These are phyloP conservation scores for Brienomyrus longianalis DNA, from an alignment of 2,113 vertebrate genomes.

Conservation along the genomic window DNA sequence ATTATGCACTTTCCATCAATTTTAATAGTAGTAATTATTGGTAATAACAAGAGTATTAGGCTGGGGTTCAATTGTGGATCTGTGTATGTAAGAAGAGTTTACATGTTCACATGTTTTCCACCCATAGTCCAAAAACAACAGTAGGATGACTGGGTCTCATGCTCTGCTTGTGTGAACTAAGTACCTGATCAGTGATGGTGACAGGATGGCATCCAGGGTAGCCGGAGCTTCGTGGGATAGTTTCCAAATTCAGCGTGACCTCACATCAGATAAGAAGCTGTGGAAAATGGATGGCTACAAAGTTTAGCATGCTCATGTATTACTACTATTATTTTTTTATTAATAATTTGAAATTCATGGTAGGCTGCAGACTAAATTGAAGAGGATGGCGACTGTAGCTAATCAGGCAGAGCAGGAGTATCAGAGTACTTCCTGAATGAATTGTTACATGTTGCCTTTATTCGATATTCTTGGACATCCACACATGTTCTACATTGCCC, in stretches of 20 bases:
- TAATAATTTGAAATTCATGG: background rate
- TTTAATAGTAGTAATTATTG: background rate
- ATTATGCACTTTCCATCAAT: background rate
- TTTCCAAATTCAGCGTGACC: background rate
- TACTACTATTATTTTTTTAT: background rate
- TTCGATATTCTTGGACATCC: background rate
- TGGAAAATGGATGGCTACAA: background rate
- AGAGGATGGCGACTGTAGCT: background rate
- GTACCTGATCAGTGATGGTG: background rate
- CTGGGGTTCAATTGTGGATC: background rate
- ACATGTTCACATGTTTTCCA: background rate
- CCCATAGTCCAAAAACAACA: background rate
- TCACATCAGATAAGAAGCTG: background rate
- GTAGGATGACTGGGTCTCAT: background rate
- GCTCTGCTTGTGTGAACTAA: background rate
- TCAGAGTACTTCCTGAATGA: background rate
- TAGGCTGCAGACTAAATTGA: background rate
- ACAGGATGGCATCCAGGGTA: background rate
- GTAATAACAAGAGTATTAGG: background rate
- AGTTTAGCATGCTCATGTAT: background rate
- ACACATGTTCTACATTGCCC: background rate
- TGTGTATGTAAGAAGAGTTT: background rate
- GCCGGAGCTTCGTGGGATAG: background rate
- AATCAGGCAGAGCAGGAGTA: background rate
- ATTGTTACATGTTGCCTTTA: background rate